Percentiles rank a stretch among this genome's conserved stretches.
Conservation (phyloP, 2,888 invertebrate species). For the Heliconius ismenius region DNA sequence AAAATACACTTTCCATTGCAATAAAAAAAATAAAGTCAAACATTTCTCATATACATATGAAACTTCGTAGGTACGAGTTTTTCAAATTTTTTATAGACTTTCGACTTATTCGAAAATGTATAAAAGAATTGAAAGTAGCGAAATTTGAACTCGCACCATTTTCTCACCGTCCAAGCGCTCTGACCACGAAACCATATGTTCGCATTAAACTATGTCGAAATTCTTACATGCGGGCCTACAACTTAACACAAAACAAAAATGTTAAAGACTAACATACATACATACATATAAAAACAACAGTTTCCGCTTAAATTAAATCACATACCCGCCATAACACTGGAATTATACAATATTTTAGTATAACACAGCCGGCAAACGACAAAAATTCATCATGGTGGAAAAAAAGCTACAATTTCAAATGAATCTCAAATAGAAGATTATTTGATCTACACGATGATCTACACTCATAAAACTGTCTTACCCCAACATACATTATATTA, state of each 20-base stretch:
- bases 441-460: no score
- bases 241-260: not conserved
- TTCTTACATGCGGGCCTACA: no score
- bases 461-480: no score
- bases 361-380: slow-evolving; percentile 19
- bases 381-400: not conserved
- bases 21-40: not conserved
- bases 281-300: not conserved
- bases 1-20: not conserved
- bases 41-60: no score
- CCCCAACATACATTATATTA: no score
- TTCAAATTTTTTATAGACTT: no score
- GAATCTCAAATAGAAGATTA: not conserved
- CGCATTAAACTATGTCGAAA: no score
- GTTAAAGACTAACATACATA: not conserved
- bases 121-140: no score
- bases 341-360: slow-evolving; percentile 9
- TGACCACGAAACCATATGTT: no score
- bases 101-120: not conserved
- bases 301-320: slow-evolving; percentile 36
- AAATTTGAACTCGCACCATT: no score
- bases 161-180: no score
- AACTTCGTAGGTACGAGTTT: no score
- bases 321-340: slow-evolving; percentile 36
- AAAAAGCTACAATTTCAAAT: not conserved